A percentile compares a stretch with the other conserved stretches of the same genome.
Conservation (phyloP, 2,113 vertebrate species). For the Cebidichthys violaceus region DNA sequence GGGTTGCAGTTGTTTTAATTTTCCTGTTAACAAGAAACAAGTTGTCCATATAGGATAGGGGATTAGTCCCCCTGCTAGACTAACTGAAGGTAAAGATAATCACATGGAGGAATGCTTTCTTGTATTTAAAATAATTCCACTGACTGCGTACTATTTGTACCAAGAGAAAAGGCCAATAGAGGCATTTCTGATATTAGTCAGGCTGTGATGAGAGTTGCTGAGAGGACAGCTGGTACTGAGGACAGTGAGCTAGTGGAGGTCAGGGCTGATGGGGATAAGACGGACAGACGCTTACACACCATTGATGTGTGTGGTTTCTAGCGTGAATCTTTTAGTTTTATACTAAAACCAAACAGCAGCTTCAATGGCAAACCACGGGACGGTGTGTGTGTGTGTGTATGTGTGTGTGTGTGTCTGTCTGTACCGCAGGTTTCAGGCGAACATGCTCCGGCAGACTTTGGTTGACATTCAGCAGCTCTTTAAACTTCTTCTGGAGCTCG, state of each 20-base stretch:
- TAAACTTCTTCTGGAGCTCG: conserved; percentile 82
- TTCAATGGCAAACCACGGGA: background rate
- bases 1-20: background rate
- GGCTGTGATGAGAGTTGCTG: background rate
- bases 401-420: conserved; percentile 36
- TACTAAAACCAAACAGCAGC: background rate
- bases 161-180: background rate
- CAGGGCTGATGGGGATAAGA: background rate
- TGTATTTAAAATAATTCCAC: background rate
- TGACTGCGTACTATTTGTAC: background rate
- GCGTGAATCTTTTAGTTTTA: background rate
- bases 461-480: conserved; percentile 83
- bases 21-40: background rate
- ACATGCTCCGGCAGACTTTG: conserved; percentile 86
- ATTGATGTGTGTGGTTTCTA: background rate
- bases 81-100: background rate
- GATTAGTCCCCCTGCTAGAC: background rate
- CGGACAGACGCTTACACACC: background rate
- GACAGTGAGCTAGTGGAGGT: background rate
- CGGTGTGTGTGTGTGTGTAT: background rate
- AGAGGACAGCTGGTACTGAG: background rate
- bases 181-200: background rate
- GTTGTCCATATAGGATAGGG: background rate
- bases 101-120: background rate
- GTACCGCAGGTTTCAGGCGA: conserved; percentile 85